These are phyloP conservation scores for Delichon dasypus DNA, from an alignment of 2,797 vertebrate species.

Conservation along the genomic window DNA sequence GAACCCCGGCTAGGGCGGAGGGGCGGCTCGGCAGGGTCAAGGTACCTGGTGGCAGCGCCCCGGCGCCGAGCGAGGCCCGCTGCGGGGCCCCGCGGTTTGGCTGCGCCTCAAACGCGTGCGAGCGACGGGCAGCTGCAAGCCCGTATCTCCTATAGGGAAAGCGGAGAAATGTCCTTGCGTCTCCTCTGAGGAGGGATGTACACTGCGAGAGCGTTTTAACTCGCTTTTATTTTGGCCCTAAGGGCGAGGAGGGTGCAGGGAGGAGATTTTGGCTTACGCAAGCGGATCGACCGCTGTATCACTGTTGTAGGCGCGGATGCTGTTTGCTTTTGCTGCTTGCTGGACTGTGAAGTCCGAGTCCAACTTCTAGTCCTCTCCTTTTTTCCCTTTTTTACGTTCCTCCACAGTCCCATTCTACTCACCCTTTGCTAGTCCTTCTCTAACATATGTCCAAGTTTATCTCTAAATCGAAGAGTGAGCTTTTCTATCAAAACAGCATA, in stretches of 20 bases:
- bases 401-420: background rate
- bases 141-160: rapidly evolving
- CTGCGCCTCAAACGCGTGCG: background rate
- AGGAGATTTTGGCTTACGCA: conserved; percentile 18
- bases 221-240: conserved; percentile 21
- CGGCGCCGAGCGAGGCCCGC: background rate
- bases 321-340: background rate
- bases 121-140: background rate
- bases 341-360: background rate
- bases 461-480: background rate
- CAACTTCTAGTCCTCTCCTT: background rate
- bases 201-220: background rate
- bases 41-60: background rate
- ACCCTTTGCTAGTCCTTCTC: background rate
- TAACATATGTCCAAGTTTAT: background rate
- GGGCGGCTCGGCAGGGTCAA: background rate
- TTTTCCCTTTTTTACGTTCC: background rate
- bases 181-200: background rate
- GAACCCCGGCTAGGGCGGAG: background rate
- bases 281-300: background rate
- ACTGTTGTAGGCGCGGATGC: background rate
- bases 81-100: background rate
- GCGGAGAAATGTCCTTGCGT: background rate
- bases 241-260: conserved; percentile 32
- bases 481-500: background rate